Evolutionary conservation across 2,113 vertebrate genomes (phyloP).

Genomic region (Phyllostomus discolor): DNA sequence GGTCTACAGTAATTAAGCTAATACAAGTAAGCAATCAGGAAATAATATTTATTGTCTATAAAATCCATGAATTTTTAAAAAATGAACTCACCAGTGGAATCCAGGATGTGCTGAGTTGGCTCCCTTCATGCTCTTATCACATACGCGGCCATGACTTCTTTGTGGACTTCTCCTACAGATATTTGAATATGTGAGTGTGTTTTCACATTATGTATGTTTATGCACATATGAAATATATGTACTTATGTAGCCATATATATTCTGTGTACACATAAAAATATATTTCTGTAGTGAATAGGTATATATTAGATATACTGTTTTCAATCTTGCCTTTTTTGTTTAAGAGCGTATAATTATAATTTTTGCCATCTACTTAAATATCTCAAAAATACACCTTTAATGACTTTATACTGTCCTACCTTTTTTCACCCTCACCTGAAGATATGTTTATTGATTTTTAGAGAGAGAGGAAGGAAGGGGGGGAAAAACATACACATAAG

Average conservation of each 20-base stretch:
- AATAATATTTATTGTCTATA: background rate
- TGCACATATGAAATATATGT: no score
- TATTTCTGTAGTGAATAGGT: background rate
- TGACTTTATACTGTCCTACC: fast-evolving
- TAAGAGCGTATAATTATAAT: fast-evolving
- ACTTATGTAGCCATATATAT: fast-evolving
- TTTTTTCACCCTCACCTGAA: no score
- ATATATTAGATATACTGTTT: fast-evolving
- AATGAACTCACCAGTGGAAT: background rate
- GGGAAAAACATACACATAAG: no score
- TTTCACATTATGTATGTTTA: fast-evolving
- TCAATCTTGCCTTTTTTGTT: background rate
- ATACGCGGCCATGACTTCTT: fast-evolving
- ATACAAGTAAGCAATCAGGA: background rate
- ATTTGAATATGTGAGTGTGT: background rate
- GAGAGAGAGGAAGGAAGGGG: no score
- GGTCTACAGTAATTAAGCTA: fast-evolving
- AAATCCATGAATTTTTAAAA: background rate
- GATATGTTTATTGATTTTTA: no score
- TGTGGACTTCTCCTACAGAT: no score
- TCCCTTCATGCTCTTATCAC: fast-evolving
- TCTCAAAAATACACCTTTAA: fast-evolving
- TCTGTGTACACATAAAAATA: background rate
- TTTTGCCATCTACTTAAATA: no score
- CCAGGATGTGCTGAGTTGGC: fast-evolving